Percentiles rank a stretch among this genome's conserved stretches.
phyloP scores from a whole-genome alignment of 2,797 vertebrate species.

The Rhinogobio ventralis region DNA sequence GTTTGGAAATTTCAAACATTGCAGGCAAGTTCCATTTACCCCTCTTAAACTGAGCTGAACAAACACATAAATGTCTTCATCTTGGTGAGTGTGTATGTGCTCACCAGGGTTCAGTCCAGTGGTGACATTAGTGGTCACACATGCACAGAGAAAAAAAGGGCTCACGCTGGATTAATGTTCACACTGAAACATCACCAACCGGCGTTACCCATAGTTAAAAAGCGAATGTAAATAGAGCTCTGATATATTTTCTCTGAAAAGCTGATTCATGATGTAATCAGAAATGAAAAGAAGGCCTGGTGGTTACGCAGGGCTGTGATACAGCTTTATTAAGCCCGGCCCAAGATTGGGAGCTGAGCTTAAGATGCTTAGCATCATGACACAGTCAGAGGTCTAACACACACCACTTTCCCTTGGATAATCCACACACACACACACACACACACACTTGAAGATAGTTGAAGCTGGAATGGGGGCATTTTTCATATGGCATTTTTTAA shows the following conservation, averaged over 20 bases:
- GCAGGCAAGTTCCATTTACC: conserved; percentile 74
- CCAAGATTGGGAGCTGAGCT: conserved; percentile 30
- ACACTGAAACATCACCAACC: conserved; percentile 9
- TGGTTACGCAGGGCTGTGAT: conserved; percentile 30
- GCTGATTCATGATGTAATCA: conserved; percentile 18
- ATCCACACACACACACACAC: background rate
- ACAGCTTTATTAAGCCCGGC: conserved; percentile 38
- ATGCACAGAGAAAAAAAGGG: conserved; percentile 13
- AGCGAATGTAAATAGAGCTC: conserved; percentile 15
- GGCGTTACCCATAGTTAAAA: background rate
- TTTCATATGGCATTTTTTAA: conserved; percentile 38
- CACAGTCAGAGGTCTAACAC: conserved; percentile 61
- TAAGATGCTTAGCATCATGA: conserved; percentile 56
- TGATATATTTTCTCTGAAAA: conserved; percentile 25
- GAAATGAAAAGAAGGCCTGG: conserved; percentile 34
- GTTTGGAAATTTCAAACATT: conserved; percentile 71
- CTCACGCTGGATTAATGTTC: background rate
- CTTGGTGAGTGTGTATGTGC: conserved; percentile 39
- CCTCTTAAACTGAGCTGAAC: conserved; percentile 53
- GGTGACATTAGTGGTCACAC: conserved; percentile 45
- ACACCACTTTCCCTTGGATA: conserved; percentile 43
- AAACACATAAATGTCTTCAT: conserved; percentile 30
- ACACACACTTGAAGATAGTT: conserved; percentile 18
- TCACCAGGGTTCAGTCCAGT: conserved; percentile 35
- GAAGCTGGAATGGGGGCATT: conserved; percentile 44